A percentile compares a stretch with the other conserved stretches of the same genome.
These are phyloP conservation scores for Campoplex capitator DNA, from an alignment of 2,888 invertebrate genomes.

Conservation along the genomic window DNA sequence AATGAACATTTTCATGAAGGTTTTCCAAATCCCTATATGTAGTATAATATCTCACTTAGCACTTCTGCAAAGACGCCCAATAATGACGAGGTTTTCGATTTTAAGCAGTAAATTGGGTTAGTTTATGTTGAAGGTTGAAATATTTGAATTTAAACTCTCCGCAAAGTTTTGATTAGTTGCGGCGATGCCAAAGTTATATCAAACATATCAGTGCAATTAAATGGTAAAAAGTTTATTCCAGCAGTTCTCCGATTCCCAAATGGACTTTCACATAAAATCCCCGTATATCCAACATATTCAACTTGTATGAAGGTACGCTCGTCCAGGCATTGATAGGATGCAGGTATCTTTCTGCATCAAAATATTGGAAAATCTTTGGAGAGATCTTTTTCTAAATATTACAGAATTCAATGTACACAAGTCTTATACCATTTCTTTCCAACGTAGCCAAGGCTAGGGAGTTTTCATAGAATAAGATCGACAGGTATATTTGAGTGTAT, in stretches of 20 bases:
- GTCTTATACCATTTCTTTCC: not conserved
- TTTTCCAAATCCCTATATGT: not conserved
- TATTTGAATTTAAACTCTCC: not conserved
- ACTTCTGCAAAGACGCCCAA: not conserved
- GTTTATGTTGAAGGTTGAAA: not conserved
- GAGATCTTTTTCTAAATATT: not conserved
- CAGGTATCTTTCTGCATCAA: not conserved
- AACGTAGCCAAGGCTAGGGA: not conserved
- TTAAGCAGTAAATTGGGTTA: not conserved
- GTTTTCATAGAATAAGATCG: slow-evolving; percentile 1
- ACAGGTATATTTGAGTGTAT: slow-evolving; percentile 23
- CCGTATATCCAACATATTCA: not conserved
- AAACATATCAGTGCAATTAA: not conserved
- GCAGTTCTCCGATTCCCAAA: not conserved
- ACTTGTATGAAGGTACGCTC: not conserved
- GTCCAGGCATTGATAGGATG: too few relatives aligned
- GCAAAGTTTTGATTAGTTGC: not conserved
- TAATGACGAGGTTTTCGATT: not conserved
- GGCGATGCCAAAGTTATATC: not conserved
- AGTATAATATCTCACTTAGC: not conserved
- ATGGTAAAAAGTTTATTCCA: not conserved
- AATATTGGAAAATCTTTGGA: not conserved
- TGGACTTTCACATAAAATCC: not conserved
- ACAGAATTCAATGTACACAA: not conserved
- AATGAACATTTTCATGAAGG: not conserved